Conservation (phyloP, 2,113 vertebrate genomes). For the Mus spicilegus region DNA sequence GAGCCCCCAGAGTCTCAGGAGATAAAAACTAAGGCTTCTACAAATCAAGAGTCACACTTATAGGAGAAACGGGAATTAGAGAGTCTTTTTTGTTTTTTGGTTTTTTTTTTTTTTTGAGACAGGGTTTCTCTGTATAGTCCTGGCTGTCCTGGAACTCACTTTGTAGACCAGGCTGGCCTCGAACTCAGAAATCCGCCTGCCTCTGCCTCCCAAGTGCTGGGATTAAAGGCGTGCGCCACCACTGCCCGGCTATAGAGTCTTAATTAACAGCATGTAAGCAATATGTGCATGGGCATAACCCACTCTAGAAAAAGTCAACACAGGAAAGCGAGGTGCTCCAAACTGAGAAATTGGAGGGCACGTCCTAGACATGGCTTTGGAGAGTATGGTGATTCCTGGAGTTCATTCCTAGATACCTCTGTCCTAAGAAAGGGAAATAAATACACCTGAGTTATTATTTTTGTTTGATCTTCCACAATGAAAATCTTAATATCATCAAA, state of each 20-base stretch:
- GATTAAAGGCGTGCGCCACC: no score
- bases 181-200: no score
- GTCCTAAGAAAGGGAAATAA: conserved; percentile 43
- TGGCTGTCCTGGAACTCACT: no score
- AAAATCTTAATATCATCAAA: conserved; percentile 45
- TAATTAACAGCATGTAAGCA: conserved; percentile 5
- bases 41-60: conserved; percentile 33
- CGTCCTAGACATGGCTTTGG: conserved; percentile 19
- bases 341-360: conserved; percentile 32
- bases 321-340: conserved; percentile 42
- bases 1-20: not conserved
- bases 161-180: no score
- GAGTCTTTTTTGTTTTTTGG: not conserved
- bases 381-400: conserved; percentile 41
- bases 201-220: no score
- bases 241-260: not conserved
- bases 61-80: not conserved
- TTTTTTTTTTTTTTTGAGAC: no score
- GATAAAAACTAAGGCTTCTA: conserved; percentile 3
- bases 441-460: conserved; percentile 33
- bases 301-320: conserved; percentile 48
- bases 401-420: conserved; percentile 23
- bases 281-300: not conserved
- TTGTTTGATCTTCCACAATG: conserved; percentile 32
- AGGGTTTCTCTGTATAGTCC: no score